Percentiles rank a stretch among this genome's conserved stretches.
Evolutionary conservation across 2,113 vertebrate genomes (phyloP).

Genomic region (Cyanocitta stelleri): DNA sequence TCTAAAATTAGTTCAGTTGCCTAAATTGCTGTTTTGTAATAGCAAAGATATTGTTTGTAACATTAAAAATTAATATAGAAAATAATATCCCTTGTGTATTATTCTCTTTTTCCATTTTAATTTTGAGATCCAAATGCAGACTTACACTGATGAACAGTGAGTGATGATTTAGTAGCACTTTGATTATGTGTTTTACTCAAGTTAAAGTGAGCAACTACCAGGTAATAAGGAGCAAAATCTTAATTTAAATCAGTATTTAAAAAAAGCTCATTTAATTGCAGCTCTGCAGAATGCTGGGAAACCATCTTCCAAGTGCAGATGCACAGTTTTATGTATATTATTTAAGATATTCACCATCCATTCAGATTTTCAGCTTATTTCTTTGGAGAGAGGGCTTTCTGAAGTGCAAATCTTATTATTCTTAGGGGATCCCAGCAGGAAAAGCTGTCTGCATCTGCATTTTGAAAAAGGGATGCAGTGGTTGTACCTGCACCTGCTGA

Average conservation of each 20-base stretch:
- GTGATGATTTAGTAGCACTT: neutral
- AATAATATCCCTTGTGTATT: neutral
- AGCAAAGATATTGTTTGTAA: neutral
- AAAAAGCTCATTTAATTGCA: neutral
- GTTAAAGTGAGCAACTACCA: neutral
- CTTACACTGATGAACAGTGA: neutral
- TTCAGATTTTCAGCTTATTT: neutral
- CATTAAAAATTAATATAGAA: neutral
- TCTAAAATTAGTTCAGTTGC: conserved; percentile 49
- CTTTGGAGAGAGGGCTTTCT: neutral
- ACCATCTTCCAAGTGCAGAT: neutral
- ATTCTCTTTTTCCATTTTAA: neutral
- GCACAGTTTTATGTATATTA: neutral
- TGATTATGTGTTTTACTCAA: neutral
- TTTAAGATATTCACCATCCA: neutral
- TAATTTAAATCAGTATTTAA: neutral
- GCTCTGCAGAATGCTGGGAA: neutral
- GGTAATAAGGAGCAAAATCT: neutral
- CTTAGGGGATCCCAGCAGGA: neutral
- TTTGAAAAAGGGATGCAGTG: neutral
- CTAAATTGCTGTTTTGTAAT: conserved; percentile 33
- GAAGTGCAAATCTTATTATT: neutral
- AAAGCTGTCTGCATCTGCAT: neutral
- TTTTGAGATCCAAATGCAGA: neutral
- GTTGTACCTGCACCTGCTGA: neutral